Evolutionary conservation across 2,113 vertebrate genomes (phyloP).

Genomic region (Pachycephala philippinensis): DNA sequence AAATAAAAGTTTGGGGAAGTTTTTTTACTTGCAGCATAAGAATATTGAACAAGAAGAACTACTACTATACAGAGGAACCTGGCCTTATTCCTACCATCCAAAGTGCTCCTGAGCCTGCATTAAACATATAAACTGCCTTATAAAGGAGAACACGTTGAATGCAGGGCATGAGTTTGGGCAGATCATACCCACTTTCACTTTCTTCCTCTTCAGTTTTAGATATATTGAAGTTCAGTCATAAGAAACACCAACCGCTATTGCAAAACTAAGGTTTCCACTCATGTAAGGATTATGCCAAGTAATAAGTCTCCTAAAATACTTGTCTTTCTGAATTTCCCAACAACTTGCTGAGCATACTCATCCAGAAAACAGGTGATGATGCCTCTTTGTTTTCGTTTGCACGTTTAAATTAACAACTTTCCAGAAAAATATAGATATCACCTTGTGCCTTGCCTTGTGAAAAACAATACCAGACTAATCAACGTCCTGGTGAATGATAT

Average conservation of each 20-base stretch:
- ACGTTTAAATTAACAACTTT: not conserved
- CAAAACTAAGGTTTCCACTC: not conserved
- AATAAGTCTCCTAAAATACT: not conserved
- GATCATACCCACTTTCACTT: not conserved
- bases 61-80: not conserved
- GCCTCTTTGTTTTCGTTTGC: not conserved
- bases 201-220: not conserved
- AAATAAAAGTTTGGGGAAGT: not conserved
- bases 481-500: not conserved
- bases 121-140: not conserved
- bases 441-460: not conserved
- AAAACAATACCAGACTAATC: not conserved
- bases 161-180: not conserved
- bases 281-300: not conserved
- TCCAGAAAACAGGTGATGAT: rapidly evolving
- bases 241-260: not conserved
- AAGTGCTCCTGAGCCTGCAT: not conserved
- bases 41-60: not conserved
- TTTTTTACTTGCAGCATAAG: not conserved
- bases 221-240: not conserved
- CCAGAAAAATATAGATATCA: not conserved
- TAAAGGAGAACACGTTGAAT: rapidly evolving
- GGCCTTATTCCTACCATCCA: not conserved
- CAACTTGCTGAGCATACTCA: not conserved
- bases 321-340: not conserved